Percentiles rank a stretch among this genome's conserved stretches.
Evolutionary conservation across 2,797 vertebrate species (phyloP).

Genomic region (Cercopithecus diana): DNA sequence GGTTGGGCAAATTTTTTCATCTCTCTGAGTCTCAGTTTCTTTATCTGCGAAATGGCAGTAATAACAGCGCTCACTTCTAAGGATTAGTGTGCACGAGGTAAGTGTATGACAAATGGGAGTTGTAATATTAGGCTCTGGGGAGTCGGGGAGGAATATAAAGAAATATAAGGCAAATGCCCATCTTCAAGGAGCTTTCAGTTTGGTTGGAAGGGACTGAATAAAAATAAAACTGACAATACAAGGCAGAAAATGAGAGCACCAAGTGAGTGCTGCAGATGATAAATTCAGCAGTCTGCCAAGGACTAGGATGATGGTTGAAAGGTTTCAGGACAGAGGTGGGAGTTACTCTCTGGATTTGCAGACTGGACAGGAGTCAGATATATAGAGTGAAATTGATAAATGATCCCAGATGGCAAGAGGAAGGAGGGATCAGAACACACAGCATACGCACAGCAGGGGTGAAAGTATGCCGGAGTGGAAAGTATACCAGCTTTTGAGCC

Average conservation of each 20-base stretch:
- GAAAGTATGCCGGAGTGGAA: background rate
- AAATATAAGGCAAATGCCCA: background rate
- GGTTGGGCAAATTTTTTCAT: constrained; percentile 10
- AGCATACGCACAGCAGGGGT: background rate
- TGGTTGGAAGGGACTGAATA: background rate
- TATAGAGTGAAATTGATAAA: background rate
- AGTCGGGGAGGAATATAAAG: background rate
- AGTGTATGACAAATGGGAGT: background rate
- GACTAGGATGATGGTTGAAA: background rate
- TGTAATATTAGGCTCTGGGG: background rate
- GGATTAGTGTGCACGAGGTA: background rate
- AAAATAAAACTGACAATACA: background rate
- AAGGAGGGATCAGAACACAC: background rate
- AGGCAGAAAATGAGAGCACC: background rate
- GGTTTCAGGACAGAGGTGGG: background rate
- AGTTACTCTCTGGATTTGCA: constrained; percentile 26
- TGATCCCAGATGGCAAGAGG: background rate
- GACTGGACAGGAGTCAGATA: background rate
- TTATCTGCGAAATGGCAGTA: constrained; percentile 29
- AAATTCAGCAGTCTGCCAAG: background rate
- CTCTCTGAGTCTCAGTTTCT: background rate
- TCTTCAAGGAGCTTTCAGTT: background rate
- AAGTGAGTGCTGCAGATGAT: background rate
- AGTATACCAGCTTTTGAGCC: background rate
- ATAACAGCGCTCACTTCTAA: background rate